phyloP scores from a whole-genome alignment of 2,113 vertebrate species.

The Xenus cinereus region DNA sequence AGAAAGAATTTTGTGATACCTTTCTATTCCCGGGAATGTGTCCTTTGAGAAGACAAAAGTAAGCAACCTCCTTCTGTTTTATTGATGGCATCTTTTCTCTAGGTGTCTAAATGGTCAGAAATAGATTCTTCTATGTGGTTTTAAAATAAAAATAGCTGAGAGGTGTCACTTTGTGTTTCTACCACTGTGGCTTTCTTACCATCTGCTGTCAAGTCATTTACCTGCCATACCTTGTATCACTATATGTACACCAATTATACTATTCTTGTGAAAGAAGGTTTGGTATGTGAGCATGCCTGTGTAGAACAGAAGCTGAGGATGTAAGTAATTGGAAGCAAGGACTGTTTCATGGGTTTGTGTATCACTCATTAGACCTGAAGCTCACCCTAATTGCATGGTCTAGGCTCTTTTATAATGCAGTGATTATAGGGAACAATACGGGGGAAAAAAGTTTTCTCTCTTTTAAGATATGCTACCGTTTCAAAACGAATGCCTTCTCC shows the following conservation, averaged over 20 bases:
- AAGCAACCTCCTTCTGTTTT: background rate
- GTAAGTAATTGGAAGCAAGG: background rate
- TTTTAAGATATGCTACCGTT: background rate
- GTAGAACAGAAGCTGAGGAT: background rate
- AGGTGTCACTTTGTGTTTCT: background rate
- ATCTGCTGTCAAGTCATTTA: background rate
- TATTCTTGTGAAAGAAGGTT: background rate
- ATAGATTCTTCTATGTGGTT: background rate
- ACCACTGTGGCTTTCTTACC: background rate
- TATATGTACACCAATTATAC: background rate
- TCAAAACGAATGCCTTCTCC: background rate
- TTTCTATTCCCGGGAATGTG: background rate
- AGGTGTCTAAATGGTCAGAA: background rate
- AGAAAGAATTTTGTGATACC: background rate
- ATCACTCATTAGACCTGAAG: background rate
- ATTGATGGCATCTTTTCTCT: background rate
- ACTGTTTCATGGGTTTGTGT: background rate
- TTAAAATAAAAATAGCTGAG: background rate
- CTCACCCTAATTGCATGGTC: background rate
- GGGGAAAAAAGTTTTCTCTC: background rate
- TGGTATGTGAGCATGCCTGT: background rate
- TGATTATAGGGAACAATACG: background rate
- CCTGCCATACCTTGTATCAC: background rate
- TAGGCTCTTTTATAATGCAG: background rate
- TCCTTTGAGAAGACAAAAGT: background rate